These are phyloP conservation scores for Nemopilema nomurai DNA, from an alignment of 30 jellyfish, hydroid and myxozoan species.

Conservation along the genomic window DNA sequence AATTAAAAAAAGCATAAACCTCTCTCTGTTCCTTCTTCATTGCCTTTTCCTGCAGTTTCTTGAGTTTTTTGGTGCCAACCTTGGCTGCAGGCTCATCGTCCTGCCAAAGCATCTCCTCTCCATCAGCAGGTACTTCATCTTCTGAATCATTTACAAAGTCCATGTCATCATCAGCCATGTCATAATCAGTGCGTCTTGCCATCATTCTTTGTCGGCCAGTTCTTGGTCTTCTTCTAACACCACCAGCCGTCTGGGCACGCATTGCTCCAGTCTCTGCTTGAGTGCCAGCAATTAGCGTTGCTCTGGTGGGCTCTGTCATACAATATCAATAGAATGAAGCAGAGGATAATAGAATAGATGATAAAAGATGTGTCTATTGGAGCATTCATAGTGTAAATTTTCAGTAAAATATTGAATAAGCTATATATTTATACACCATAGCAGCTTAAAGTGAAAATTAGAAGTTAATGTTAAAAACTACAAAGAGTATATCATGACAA, in stretches of 20 bases:
- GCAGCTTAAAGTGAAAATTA: background rate
- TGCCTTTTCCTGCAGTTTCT: slow-evolving; percentile 88
- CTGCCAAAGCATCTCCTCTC: slow-evolving; percentile 50
- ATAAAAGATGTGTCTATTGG: background rate
- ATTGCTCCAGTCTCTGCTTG: slow-evolving; percentile 54
- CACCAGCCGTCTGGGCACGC: slow-evolving; percentile 72
- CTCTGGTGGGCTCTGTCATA: slow-evolving; percentile 15
- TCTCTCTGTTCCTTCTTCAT: slow-evolving; percentile 85
- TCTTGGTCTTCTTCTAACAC: slow-evolving; percentile 66
- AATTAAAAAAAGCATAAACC: slow-evolving; percentile 44
- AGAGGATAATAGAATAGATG: background rate
- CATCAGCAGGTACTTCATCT: slow-evolving; percentile 9
- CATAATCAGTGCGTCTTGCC: slow-evolving; percentile 42
- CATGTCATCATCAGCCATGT: slow-evolving; percentile 15
- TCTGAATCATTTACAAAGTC: slow-evolving; percentile 24
- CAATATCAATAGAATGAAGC: background rate
- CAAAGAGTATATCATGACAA: background rate
- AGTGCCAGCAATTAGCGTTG: slow-evolving; percentile 5
- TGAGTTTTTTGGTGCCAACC: slow-evolving; percentile 86
- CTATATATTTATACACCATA: background rate
- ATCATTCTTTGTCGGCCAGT: slow-evolving; percentile 75
- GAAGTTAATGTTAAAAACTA: background rate
- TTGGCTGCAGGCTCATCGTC: slow-evolving; percentile 84
- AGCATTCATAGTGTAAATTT: too few relatives aligned
- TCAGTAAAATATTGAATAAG: background rate